Percentiles rank a stretch among this genome's conserved stretches.
These are phyloP conservation scores for Mesembrinibis cayennensis DNA, from an alignment of 2,113 vertebrate genomes.

Conservation along the genomic window DNA sequence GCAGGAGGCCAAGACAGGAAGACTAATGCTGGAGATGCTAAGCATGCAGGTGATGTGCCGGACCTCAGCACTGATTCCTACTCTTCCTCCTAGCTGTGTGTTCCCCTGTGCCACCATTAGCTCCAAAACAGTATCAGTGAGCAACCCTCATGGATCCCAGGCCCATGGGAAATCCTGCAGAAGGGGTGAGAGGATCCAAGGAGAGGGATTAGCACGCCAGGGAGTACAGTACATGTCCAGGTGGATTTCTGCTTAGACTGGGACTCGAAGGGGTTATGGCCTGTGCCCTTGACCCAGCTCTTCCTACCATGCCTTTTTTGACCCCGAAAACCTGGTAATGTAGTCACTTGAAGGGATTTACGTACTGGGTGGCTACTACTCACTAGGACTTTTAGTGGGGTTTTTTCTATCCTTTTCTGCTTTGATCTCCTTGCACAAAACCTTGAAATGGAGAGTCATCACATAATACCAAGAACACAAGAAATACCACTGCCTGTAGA, in stretches of 20 bases:
- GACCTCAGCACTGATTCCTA: background rate
- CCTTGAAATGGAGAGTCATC: background rate
- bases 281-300: background rate
- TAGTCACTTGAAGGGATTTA: background rate
- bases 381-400: fast-evolving
- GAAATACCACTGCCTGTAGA: background rate
- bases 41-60: background rate
- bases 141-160: background rate
- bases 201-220: background rate
- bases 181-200: background rate
- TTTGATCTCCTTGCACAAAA: background rate
- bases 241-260: background rate
- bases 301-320: background rate
- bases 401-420: background rate
- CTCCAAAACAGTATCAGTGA: background rate
- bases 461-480: background rate
- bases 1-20: background rate
- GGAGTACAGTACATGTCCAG: background rate
- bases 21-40: background rate
- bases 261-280: background rate
- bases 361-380: background rate
- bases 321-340: background rate
- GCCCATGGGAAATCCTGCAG: background rate
- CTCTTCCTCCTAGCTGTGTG: background rate
- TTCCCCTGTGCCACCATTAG: background rate